Percentiles rank a stretch among this genome's conserved stretches.
phyloP scores from a whole-genome alignment of 2,113 vertebrate genomes.

The Muscicapa adusta region DNA sequence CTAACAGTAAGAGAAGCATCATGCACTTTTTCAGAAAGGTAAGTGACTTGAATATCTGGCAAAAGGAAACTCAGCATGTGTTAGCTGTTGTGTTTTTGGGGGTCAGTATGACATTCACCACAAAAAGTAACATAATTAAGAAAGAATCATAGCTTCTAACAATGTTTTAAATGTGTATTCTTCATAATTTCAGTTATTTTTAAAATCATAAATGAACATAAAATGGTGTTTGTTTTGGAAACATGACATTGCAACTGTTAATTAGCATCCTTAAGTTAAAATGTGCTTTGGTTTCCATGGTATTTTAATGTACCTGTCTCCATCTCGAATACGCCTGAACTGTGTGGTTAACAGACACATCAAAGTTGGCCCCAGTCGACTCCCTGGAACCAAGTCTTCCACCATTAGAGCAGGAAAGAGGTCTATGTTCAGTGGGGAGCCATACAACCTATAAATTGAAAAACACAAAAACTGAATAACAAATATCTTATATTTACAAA shows the following conservation, averaged over 20 bases:
- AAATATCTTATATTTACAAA: neutral
- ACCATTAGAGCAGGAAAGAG: slow-evolving; percentile 95
- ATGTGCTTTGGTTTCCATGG: neutral
- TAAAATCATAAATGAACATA: neutral
- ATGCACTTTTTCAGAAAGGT: neutral
- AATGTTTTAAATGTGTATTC: neutral
- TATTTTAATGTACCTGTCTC: slow-evolving; percentile 84
- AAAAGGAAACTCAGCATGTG: neutral
- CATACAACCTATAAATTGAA: slow-evolving; percentile 81
- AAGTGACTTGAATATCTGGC: neutral
- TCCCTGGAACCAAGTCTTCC: slow-evolving; percentile 93
- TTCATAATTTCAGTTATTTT: neutral
- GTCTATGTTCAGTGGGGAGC: slow-evolving; percentile 90
- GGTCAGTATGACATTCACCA: neutral
- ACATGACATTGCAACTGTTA: neutral
- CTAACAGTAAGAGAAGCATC: neutral
- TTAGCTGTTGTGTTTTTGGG: neutral
- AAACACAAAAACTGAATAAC: neutral
- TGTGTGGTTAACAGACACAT: slow-evolving; percentile 91
- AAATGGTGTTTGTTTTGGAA: neutral
- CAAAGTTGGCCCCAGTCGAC: slow-evolving; percentile 89
- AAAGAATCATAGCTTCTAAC: neutral
- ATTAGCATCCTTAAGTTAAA: neutral
- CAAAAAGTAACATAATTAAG: neutral
- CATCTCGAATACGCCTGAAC: slow-evolving; percentile 87